Conservation (phyloP, 1,140 invertebrate genomes). For the Drosophila sucinea region DNA sequence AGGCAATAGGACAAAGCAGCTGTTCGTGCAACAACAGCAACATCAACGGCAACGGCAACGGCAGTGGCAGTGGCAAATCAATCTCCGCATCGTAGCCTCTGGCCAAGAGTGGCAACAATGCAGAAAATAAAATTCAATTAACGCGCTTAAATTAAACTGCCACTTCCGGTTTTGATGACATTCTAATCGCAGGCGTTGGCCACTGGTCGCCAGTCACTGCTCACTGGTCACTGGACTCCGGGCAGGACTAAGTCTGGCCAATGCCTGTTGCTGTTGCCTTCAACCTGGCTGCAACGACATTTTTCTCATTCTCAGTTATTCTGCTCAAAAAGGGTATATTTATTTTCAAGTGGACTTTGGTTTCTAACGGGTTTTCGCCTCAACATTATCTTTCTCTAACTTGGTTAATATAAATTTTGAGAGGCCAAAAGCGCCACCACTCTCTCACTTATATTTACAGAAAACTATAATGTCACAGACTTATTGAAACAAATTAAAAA, state of each 20-base stretch:
- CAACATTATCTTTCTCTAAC: too few species aligned
- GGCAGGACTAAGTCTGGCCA: slow-evolving; percentile 6
- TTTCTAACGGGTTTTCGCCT: too few species aligned
- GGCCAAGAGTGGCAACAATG: slow-evolving; percentile 44
- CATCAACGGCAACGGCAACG: slow-evolving; percentile 19
- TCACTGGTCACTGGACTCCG: neutral
- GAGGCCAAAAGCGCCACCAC: too few species aligned
- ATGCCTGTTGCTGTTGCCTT: slow-evolving; percentile 37
- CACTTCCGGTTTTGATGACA: slow-evolving; percentile 83
- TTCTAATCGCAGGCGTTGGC: slow-evolving; percentile 66
- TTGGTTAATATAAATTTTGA: too few species aligned
- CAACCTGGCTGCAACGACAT: slow-evolving; percentile 18
- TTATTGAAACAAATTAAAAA: too few species aligned
- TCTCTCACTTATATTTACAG: too few species aligned
- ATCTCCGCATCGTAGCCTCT: slow-evolving; percentile 52
- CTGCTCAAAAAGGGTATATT: neutral
- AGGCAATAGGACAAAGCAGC: slow-evolving; percentile 26
- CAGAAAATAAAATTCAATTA: slow-evolving; percentile 82
- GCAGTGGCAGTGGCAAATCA: slow-evolving; percentile 61
- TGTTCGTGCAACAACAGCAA: slow-evolving; percentile 23
- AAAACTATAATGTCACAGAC: too few species aligned
- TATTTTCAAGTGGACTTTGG: neutral
- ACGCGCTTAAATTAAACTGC: slow-evolving; percentile 83
- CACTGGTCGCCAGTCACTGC: slow-evolving; percentile 24
- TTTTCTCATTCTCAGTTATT: neutral